Evolutionary conservation across 2,113 vertebrate genomes (phyloP), one percentile per base, ranked within the genome.

Genomic region (Rhinolophus ferrumequinum): DNA sequence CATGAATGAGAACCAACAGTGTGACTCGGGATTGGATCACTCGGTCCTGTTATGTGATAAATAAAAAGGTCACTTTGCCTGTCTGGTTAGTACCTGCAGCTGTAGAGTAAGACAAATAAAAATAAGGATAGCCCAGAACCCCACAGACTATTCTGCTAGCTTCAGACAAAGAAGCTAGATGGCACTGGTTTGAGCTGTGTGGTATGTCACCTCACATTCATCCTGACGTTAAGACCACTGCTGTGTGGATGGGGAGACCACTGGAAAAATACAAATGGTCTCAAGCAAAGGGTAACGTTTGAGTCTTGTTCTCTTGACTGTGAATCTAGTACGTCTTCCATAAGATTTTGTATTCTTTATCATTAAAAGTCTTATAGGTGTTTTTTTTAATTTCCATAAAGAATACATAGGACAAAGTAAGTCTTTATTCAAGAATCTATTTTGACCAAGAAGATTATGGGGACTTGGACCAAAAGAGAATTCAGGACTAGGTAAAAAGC

Each of bases 221-320:
- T 52, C 28, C 30, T 44, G 28, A 44, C 16, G 80, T 22, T 38
- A 26, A 50, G 35, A 52, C 35, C 77, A 56, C 22, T 76, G 67
- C 41, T 75, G 60, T 67, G 26, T 2, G 97, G 92, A 85, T 8
- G 3, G 47, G 54, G 64, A 83, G 26, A 76, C 62, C 92, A 2
- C 16, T 52, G 16, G 44, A 60, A 64, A 72, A 19, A n/a, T 21
- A 62, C 26, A 97, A 62, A 75, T 24, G 16, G 22, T 54, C 56
- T 93, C 64, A 86, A 83, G 56, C 44, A 87, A 94, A 72, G 30
- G n/a, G 24, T 83, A 93, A 82, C 22, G 90, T 73, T 54, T 87
- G 81, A 79, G 75, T 73, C 8, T 52, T 87, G n/a, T 15, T 79
- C 56, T 87, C 64, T 79, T 93, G 18, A 76, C 77, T 95, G 24